phyloP scores from a whole-genome alignment of 2,797 vertebrate species.

The Notolabrus celidotus region DNA sequence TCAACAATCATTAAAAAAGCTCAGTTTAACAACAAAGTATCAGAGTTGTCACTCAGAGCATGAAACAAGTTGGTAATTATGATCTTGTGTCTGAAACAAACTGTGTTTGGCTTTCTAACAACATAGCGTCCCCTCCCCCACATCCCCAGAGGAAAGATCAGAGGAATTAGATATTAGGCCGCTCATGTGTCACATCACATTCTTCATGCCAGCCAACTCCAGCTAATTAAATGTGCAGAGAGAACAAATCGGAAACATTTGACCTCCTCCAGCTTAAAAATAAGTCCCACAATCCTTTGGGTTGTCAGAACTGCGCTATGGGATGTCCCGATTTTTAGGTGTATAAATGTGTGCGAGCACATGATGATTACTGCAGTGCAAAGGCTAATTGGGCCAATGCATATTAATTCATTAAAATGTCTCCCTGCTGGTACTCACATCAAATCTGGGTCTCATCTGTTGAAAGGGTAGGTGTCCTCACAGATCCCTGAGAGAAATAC shows the following conservation, averaged over 20 bases:
- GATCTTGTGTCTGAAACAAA: constrained; percentile 49
- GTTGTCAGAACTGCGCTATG: constrained; percentile 69
- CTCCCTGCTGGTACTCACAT: constrained; percentile 81
- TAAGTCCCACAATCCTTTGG: constrained; percentile 80
- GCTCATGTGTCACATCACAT: constrained; percentile 77
- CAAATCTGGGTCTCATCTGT: constrained; percentile 80
- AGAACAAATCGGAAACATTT: constrained; percentile 80
- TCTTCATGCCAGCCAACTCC: constrained; percentile 65
- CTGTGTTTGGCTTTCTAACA: constrained; percentile 70
- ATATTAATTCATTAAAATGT: constrained; percentile 86
- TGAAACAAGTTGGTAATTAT: constrained; percentile 53
- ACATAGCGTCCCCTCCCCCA: constrained; percentile 33
- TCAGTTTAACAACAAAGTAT: too few relatives aligned
- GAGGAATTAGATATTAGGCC: constrained; percentile 71
- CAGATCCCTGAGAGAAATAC: constrained; percentile 68
- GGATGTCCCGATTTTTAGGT: constrained; percentile 79
- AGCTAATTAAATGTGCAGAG: constrained; percentile 77
- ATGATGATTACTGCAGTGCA: constrained; percentile 82
- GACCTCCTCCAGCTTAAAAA: constrained; percentile 84
- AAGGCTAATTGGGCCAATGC: constrained; percentile 86
- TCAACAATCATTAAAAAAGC: background rate
- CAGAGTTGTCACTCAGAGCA: constrained; percentile 7
- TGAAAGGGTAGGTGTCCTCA: constrained; percentile 63
- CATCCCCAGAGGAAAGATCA: constrained; percentile 53
- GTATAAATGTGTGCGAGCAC: constrained; percentile 43